Conservation (phyloP, 2,888 invertebrate species). For the Hermaeophaga mercurialis region DNA sequence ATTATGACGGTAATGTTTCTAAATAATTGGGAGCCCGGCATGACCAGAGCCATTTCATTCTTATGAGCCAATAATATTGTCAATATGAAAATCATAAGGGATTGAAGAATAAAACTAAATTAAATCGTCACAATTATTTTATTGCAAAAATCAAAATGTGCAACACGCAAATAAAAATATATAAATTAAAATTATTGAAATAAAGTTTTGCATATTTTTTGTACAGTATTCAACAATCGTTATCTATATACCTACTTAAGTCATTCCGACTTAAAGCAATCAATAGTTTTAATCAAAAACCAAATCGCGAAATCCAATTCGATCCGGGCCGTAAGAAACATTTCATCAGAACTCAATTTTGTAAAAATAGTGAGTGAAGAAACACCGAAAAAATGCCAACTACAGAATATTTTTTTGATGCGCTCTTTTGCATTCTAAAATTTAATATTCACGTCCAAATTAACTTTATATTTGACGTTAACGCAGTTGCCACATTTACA, state of each 20-base stretch:
- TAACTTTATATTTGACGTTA: constrained; percentile 4
- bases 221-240: constrained; percentile 9
- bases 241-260: background rate
- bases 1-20: too few species aligned
- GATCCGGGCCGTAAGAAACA: background rate
- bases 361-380: background rate
- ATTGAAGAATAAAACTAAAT: too few species aligned
- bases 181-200: background rate
- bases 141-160: constrained; percentile 16
- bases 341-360: background rate
- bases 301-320: background rate
- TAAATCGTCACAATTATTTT: constrained; percentile 4
- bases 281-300: background rate
- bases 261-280: background rate
- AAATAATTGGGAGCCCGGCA: too few species aligned
- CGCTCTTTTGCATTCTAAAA: background rate
- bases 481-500: constrained; percentile 1
- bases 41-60: too few species aligned
- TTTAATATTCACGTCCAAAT: background rate
- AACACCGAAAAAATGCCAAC: constrained; percentile 6
- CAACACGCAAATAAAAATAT: background rate
- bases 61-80: too few species aligned
- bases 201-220: constrained; percentile 20
- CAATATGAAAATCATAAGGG: too few species aligned
- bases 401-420: background rate